Percentiles rank a stretch among this genome's conserved stretches.
Conservation (phyloP, 2,888 invertebrate genomes). For the Dilophus febrilis region DNA sequence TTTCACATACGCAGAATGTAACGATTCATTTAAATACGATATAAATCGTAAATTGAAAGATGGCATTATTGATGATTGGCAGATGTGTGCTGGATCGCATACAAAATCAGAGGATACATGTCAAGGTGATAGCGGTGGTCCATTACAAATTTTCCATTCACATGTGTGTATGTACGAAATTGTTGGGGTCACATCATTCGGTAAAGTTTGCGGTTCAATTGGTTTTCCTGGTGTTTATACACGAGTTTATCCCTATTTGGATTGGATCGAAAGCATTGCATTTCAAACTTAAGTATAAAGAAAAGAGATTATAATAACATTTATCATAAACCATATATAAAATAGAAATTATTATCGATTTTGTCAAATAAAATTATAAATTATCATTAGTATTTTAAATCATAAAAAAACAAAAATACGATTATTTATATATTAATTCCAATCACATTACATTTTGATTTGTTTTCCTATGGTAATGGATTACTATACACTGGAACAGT, state of each 20-base stretch:
- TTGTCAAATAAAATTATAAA: too few species aligned
- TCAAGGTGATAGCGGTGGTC: constrained; percentile 41
- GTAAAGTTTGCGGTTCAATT: constrained; percentile 22
- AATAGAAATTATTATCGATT: too few species aligned
- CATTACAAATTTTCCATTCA: constrained; percentile 23
- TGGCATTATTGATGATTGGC: constrained; percentile 27
- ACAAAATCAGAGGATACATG: constrained; percentile 28
- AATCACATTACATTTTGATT: too few species aligned
- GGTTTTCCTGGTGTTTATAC: constrained; percentile 37
- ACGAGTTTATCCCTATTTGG: constrained; percentile 33
- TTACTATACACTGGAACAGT: too few species aligned
- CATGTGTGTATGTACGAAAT: constrained; percentile 24
- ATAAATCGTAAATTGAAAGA: constrained; percentile 15
- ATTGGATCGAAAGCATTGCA: constrained; percentile 45
- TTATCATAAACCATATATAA: too few species aligned
- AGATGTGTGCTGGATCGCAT: constrained; percentile 32
- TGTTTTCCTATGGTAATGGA: too few species aligned
- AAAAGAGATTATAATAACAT: too few species aligned
- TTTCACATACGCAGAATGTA: constrained; percentile 20
- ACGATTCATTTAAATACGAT: constrained; percentile 12
- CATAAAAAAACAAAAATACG: too few species aligned
- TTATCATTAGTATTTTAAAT: too few species aligned
- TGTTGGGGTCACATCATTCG: constrained; percentile 28
- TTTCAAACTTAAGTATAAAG: too few species aligned
- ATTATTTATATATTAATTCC: too few species aligned